Base-by-base conservation (phyloP, 2,888 invertebrate genomes). In the Drosophila pegasa region DNA sequence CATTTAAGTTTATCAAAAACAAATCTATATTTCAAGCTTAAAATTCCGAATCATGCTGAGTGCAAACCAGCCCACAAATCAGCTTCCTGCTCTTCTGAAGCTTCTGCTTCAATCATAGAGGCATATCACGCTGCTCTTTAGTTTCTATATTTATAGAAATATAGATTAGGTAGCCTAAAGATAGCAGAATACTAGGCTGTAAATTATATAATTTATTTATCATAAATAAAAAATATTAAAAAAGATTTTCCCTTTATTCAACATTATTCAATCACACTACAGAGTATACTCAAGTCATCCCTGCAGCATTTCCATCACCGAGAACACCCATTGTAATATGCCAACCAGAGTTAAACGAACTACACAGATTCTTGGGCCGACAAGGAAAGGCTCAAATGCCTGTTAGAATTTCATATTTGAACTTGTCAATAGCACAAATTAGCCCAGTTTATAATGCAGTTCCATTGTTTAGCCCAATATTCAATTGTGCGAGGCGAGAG, bases 401-500 rank as follows among this genome's bases (percentile, higher is more conserved):
- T 43, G 25, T n/a, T 43, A 3, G 25, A 16, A 2, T 16, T 3
- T 27, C 27, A 33, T 33, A 22, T 33, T 50, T 50, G 14, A 22
- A 5, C 48, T 33, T 33, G 33, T 6, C 48, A n/a, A 50, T 33
- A 10, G 0, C 6, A 1, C 7, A 22, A 50, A 50, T 50, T 22
- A 50, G n/a, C 10, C 10, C n/a, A 33, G 48, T 33, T 61, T 38
- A n/a, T 16, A 38, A 50, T 25, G 18, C 22, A 56, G 31, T 45
- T 64, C 40, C 31, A 31, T 45, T 2, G 25, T 6, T 45, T 16
- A 9, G 0, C 43, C 5, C 20, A 16, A 22, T 22, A 29, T 57
- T 20, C 29, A 10, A 37, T 52, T 50, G n/a, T 12, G 0, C 18
- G 18, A 29, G 0, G 7, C 12, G 27, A 45, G 10, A 45, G 5